Evolutionary conservation across 2,888 invertebrate species (phyloP), one percentile per base, ranked within the genome.

Genomic region (Drosophila percnosoma): DNA sequence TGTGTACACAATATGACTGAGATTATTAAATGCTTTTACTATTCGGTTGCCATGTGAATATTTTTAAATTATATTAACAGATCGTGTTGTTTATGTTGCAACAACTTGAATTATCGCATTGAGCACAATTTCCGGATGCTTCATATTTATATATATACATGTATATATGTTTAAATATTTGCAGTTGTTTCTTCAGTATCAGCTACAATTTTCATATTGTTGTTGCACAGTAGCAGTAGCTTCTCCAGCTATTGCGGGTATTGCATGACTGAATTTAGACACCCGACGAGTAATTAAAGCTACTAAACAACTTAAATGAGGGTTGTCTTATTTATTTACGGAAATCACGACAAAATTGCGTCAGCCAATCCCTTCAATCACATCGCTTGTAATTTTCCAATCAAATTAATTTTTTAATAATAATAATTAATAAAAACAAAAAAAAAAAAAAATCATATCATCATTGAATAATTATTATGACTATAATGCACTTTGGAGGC

Each of bases 261-360:
- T 55, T 52, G 24, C 69, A 52, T 58, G 80, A 48, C 40, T 79
- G 48, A 45, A 63, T 66, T 57, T 68, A 75, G 69, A 69, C 57
- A 31, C 59, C 36, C 24, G 29, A 69, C 48, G 52, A 27, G 60
- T 80, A 70, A 77, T 77, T 80, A 64, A 80, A 75, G 29, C 51
- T 49, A 13, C 61, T 45, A 58, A 68, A 29, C 76, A 52, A 45
- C 61, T 59, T 54, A 69, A 65, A 45, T 63, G 60, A 57, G 21
- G 69, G 29, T 61, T 65, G 59, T 29, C 42, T 34, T 8, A 34
- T 5, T 11, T 55, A 34, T 33, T 51, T 18, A 59, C 45, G 21
- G 27, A 27, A 59, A 58, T 21, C 33, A 42, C 72, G 21, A 51
- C 38, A 33, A 33, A 53, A 0, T 51, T 51, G 27, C 21, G 6